Percentiles rank a stretch among this genome's conserved stretches.
These are phyloP conservation scores for Ophthalmolycus amberensis DNA, from an alignment of 2,113 vertebrate species.

Conservation along the genomic window DNA sequence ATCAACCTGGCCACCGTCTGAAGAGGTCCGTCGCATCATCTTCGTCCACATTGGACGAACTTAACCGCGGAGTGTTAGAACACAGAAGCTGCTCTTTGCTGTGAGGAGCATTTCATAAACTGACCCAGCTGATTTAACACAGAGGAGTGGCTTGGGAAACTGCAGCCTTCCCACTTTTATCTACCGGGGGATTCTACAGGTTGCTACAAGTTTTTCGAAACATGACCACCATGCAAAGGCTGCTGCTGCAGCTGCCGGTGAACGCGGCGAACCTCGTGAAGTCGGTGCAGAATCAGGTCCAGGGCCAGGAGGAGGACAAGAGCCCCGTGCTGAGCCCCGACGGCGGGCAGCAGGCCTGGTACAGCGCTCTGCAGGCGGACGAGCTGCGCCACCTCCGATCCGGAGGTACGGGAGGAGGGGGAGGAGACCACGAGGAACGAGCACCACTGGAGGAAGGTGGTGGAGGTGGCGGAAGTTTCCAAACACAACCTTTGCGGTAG, in stretches of 20 bases:
- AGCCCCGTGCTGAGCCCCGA: constrained; percentile 90
- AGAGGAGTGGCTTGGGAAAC: constrained; percentile 9
- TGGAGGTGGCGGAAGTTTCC: constrained; percentile 67
- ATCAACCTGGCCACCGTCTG: constrained; percentile 11
- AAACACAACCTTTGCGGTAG: constrained; percentile 88
- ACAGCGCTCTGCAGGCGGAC: constrained; percentile 89
- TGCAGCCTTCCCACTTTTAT: background rate
- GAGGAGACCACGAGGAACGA: constrained; percentile 67
- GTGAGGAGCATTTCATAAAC: constrained; percentile 16
- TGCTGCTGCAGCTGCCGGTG: constrained; percentile 90
- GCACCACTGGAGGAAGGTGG: constrained; percentile 77
- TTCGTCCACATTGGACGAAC: constrained; percentile 23
- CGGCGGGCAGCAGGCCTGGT: constrained; percentile 85
- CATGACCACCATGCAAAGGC: constrained; percentile 88
- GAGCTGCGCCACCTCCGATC: constrained; percentile 88
- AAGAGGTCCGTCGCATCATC: constrained; percentile 27
- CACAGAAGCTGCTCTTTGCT: constrained; percentile 1
- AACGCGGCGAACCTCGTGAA: constrained; percentile 84
- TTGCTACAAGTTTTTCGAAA: constrained; percentile 35
- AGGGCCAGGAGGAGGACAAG: constrained; percentile 85
- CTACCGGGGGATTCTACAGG: constrained; percentile 33
- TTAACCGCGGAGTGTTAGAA: constrained; percentile 15
- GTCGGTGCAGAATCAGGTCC: constrained; percentile 77
- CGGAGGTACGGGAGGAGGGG: constrained; percentile 61
- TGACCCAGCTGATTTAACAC: background rate